Evolutionary conservation across 1,140 invertebrate genomes (phyloP).

Genomic region (Conus ventricosus): DNA sequence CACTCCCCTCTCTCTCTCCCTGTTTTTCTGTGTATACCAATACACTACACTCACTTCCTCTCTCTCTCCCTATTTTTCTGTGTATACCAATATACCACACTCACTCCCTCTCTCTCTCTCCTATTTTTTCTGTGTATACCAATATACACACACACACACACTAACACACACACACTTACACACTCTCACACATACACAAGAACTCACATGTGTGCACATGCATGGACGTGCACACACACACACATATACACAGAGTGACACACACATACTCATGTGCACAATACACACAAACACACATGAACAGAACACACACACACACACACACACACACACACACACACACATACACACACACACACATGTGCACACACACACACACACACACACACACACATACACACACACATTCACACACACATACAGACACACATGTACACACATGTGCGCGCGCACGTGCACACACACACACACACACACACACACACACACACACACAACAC

Average conservation of each 20-base stretch:
- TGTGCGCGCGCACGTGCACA: neutral
- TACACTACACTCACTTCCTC: too few relatives aligned
- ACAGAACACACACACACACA: conserved; percentile 3
- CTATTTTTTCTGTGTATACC: too few relatives aligned
- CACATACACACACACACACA: neutral
- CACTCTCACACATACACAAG: neutral
- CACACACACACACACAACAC: conserved; percentile 23
- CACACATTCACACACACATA: too few relatives aligned
- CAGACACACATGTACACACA: neutral
- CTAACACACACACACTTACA: neutral
- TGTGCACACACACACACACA: conserved; percentile 14
- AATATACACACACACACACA: conserved; percentile 15
- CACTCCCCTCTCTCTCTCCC: too few relatives aligned
- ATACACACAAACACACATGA: neutral
- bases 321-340: conserved; percentile 1
- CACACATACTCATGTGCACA: neutral
- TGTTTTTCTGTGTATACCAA: too few relatives aligned
- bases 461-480: conserved; percentile 17
- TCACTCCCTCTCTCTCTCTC: too few relatives aligned
- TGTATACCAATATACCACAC: too few relatives aligned
- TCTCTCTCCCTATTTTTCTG: too few relatives aligned
- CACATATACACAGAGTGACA: neutral
- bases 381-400: neutral
- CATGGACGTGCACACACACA: conserved; percentile 1
- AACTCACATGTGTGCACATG: too few relatives aligned